Evolutionary conservation across 2,113 vertebrate genomes (phyloP).

Genomic region (Sprattus sprattus): DNA sequence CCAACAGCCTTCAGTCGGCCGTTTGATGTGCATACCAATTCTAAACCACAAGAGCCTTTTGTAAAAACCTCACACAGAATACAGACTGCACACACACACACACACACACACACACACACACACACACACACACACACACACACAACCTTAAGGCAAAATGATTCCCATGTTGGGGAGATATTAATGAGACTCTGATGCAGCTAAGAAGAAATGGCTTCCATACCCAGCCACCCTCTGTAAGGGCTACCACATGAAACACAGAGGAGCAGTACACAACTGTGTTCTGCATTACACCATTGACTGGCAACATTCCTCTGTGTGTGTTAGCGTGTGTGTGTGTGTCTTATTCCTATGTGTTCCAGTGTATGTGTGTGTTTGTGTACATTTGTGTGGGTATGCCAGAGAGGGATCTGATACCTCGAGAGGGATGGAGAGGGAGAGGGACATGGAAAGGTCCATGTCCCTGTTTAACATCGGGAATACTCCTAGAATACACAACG

Average conservation of each 20-base stretch:
- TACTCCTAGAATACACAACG: background rate
- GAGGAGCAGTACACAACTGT: slow-evolving; percentile 44
- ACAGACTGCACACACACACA: background rate
- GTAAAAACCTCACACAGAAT: background rate
- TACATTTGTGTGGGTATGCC: background rate
- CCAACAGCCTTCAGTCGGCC: background rate
- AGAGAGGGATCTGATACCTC: no score
- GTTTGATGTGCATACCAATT: slow-evolving; percentile 6
- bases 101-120: background rate
- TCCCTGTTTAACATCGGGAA: background rate
- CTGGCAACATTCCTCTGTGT: slow-evolving; percentile 28
- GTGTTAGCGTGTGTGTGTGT: background rate
- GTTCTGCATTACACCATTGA: slow-evolving; percentile 53
- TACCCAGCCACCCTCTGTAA: slow-evolving; percentile 51
- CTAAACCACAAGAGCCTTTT: background rate
- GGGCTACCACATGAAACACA: slow-evolving; percentile 66
- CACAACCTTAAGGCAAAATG: slow-evolving; percentile 54
- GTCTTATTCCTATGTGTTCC: slow-evolving; percentile 10
- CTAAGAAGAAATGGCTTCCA: slow-evolving; percentile 56
- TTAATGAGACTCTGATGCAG: slow-evolving; percentile 40
- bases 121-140: slow-evolving; percentile 17
- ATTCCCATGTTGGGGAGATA: slow-evolving; percentile 53
- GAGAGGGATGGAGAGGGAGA: background rate
- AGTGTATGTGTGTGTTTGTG: background rate
- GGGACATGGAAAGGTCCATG: background rate